Conservation (phyloP, 2,113 vertebrate genomes). For the Pollachius pollachius region DNA sequence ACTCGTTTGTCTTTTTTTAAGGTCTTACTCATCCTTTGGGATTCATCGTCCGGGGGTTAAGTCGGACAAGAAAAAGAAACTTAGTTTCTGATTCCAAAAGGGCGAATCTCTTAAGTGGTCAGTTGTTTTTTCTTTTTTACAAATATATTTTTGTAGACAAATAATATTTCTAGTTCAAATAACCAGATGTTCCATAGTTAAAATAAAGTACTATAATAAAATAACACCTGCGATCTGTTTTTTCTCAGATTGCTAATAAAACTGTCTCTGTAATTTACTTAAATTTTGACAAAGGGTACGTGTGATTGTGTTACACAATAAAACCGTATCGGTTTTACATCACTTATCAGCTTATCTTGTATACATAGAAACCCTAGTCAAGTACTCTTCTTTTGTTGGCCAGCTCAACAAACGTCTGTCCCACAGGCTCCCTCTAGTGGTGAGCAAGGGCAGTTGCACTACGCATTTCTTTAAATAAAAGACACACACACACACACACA, state of each 20-base stretch:
- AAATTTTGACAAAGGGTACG: conserved; percentile 33
- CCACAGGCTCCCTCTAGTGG: conserved; percentile 47
- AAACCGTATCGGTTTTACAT: conserved; percentile 24
- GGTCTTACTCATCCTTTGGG: conserved; percentile 51
- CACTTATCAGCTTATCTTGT: conserved; percentile 42
- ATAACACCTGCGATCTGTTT: conserved; percentile 62
- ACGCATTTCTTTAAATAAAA: conserved; percentile 20
- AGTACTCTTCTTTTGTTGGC: conserved; percentile 44
- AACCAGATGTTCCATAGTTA: conserved; percentile 62
- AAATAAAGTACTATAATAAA: conserved; percentile 76
- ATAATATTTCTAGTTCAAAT: conserved; percentile 58
- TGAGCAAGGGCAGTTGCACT: conserved; percentile 41
- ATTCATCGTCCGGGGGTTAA: conserved; percentile 37
- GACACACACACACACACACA: conserved; percentile 27
- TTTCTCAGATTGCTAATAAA: conserved; percentile 42
- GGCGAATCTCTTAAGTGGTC: conserved; percentile 53
- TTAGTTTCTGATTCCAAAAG: conserved; percentile 25
- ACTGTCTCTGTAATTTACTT: conserved; percentile 33
- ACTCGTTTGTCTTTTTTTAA: conserved; percentile 12
- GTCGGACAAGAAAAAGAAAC: conserved; percentile 45
- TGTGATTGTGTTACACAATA: conserved; percentile 47
- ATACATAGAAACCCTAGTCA: conserved; percentile 32
- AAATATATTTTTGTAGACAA: conserved; percentile 62
- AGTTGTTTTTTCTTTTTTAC: conserved; percentile 51
- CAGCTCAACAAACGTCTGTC: conserved; percentile 38